phyloP scores from a whole-genome alignment of 2,113 vertebrate genomes.

The Bagarius yarrelli region DNA sequence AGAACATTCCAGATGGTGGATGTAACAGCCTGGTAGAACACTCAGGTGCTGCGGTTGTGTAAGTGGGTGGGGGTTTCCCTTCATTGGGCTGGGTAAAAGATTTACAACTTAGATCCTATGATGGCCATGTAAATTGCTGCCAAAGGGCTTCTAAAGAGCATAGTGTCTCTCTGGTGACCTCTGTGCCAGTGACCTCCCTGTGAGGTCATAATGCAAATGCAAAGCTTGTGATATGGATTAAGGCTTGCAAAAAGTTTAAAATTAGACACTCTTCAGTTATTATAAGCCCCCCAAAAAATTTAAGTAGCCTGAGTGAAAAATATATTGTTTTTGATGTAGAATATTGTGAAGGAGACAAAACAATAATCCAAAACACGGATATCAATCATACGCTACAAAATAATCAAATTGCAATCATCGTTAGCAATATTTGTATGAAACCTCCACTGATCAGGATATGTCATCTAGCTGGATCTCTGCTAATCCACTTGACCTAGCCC shows the following conservation, averaged over 20 bases:
- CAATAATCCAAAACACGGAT: too few relatives aligned
- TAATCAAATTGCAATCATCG: too few relatives aligned
- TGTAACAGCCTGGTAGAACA: slow-evolving; percentile 16
- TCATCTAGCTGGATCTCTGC: slow-evolving; percentile 1
- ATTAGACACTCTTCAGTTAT: too few relatives aligned
- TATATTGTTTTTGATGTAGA: too few relatives aligned
- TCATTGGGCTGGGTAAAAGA: slow-evolving; percentile 3
- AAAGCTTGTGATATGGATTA: background rate
- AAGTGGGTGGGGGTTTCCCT: slow-evolving; percentile 19
- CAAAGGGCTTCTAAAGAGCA: background rate
- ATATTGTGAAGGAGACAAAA: too few relatives aligned
- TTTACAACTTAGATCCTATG: slow-evolving; percentile 7
- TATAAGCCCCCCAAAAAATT: too few relatives aligned
- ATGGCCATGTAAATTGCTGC: background rate
- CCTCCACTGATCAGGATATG: slow-evolving; percentile 15
- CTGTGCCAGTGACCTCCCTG: slow-evolving; percentile 24
- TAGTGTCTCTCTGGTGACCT: background rate
- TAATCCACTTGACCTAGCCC: slow-evolving; percentile 23
- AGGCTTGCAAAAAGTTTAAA: too few relatives aligned
- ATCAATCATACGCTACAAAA: too few relatives aligned
- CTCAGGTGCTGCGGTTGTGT: slow-evolving; percentile 31
- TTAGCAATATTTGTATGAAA: background rate
- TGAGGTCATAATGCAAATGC: slow-evolving; percentile 23
- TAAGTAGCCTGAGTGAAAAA: too few relatives aligned
- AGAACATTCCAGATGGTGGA: slow-evolving; percentile 31